Evolutionary conservation across 1,140 invertebrate genomes (phyloP).

Genomic region (Argopecten irradians): DNA sequence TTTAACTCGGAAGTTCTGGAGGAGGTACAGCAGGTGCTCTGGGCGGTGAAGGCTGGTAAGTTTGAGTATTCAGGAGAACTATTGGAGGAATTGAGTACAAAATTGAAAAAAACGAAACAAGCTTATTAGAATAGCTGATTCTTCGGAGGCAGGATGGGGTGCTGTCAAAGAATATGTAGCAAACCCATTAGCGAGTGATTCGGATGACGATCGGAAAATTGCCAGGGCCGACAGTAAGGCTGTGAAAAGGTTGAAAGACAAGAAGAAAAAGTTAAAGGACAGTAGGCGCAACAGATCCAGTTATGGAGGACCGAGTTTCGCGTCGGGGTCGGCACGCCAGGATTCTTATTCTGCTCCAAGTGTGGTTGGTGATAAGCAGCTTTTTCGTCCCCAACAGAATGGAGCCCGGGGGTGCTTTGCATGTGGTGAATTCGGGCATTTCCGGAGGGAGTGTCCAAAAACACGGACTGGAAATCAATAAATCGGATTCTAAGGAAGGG

Average conservation of each 20-base stretch:
- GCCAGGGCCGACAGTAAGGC: background rate
- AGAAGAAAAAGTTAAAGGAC: background rate
- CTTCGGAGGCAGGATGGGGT: background rate
- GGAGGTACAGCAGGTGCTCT: no score
- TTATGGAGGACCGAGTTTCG: background rate
- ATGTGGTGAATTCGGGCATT: background rate
- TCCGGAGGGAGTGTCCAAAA: background rate
- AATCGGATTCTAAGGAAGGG: background rate
- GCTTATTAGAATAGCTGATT: slow-evolving; percentile 1
- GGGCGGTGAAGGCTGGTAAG: no score
- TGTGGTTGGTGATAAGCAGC: background rate
- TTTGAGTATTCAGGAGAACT: no score
- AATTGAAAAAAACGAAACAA: background rate
- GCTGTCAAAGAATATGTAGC: slow-evolving; percentile 13
- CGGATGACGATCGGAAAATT: slow-evolving; percentile 9
- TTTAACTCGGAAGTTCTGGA: no score
- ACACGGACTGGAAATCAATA: background rate
- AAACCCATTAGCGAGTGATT: slow-evolving; percentile 20
- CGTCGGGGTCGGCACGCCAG: background rate
- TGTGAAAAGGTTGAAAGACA: background rate
- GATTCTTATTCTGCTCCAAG: background rate
- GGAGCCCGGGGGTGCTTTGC: background rate
- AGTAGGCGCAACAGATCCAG: background rate
- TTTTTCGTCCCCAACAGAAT: background rate
- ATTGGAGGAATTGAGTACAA: background rate